Evolutionary conservation across 2,888 invertebrate species (phyloP), one percentile per base, ranked within the genome.

Genomic region (Perithous albicinctus): DNA sequence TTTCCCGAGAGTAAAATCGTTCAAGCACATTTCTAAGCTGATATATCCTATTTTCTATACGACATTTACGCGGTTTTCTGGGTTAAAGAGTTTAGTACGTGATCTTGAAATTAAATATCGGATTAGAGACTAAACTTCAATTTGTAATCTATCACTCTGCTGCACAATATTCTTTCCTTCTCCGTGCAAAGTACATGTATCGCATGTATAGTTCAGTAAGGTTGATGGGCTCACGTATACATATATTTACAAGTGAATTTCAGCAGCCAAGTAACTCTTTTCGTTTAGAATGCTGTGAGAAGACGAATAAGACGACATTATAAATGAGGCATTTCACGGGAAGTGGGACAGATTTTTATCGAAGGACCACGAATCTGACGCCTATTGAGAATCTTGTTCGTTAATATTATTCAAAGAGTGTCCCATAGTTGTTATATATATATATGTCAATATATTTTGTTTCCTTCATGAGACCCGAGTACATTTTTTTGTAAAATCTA

Each of bases 71-170:
- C 43, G 35, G 8, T 59, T 48, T 29, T 15, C 1, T 29, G 1
- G 48, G 46, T 56, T 59, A 70, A 74, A 74, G 48, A 48, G 38
- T 63, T 59, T 75, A 6, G n/a, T 18, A 74, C 78, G 41, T 38
- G 63, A 20, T 23, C 63, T 23, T 43, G 15, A 59, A 23, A 59
- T 12, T 46, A 74, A 64, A 63, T 26, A 54, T 46, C 20, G 35
- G 67, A 59, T 69, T 43, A 69, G 73, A 78, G 64, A 78, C 63
- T 70, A 64, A 78, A 74, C 74, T 64, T 8, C 15, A 63, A 63
- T 29, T 35, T 15, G 67, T 23, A 20, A 78, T 77, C 77, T 74
- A 73, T 81, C 73, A 70, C 51, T 26, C 15, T 7, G 23, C 35
- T 43, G 56, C n/a, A 54, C 54, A 18, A 15, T 38, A 66, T 66